phyloP scores from a whole-genome alignment of 2,113 vertebrate species.

The Plecturocebus donacophilus region DNA sequence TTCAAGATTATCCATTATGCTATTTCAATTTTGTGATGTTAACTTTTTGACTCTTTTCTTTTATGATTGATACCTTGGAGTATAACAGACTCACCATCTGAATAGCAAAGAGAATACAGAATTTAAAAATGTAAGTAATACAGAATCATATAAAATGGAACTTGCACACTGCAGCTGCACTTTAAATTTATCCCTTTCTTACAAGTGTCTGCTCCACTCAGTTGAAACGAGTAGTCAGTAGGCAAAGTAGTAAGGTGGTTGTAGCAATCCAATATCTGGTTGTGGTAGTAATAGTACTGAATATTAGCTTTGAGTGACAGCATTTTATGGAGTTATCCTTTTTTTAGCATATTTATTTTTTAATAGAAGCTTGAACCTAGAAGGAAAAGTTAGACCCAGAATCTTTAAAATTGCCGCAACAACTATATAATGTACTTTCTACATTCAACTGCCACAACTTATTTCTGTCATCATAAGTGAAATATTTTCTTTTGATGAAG shows the following conservation, averaged over 20 bases:
- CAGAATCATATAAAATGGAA: neutral
- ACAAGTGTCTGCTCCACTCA: neutral
- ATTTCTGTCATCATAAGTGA: neutral
- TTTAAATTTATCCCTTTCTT: neutral
- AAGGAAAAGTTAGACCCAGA: neutral
- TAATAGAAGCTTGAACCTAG: neutral
- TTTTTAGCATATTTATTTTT: neutral
- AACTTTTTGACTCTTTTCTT: neutral
- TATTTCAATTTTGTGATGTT: neutral
- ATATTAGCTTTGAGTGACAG: neutral
- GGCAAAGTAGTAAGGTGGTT: neutral
- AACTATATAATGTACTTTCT: neutral
- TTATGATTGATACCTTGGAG: neutral
- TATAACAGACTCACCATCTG: neutral
- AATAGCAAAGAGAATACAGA: neutral
- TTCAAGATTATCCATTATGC: neutral
- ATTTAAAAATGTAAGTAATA: neutral
- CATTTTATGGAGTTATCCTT: neutral
- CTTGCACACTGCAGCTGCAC: neutral
- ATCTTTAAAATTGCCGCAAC: neutral
- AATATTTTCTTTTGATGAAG: constrained; percentile 1
- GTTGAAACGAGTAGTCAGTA: neutral
- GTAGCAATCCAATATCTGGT: neutral
- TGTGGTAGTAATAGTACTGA: neutral
- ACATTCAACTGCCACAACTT: neutral